A percentile compares a stretch with the other conserved stretches of the same genome.
These are phyloP conservation scores for Agrotis puta DNA, from an alignment of 2,888 invertebrate genomes.

Conservation along the genomic window DNA sequence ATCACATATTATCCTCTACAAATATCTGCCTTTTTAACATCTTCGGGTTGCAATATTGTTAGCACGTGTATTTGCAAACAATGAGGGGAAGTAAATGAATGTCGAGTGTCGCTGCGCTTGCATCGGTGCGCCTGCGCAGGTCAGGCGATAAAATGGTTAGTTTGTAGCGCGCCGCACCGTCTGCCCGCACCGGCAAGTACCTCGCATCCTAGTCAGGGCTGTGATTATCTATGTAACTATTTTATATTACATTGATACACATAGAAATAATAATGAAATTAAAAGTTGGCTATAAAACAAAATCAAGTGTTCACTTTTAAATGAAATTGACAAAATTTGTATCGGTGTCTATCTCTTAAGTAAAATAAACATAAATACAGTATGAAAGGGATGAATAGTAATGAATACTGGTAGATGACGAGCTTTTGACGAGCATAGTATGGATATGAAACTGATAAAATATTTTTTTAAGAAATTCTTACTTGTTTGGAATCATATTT, in stretches of 20 bases:
- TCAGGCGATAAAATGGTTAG: constrained; percentile 48
- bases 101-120: background rate
- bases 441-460: too few species aligned
- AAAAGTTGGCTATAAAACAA: background rate
- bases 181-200: constrained; percentile 47
- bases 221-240: background rate
- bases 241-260: background rate
- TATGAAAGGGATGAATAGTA: too few species aligned
- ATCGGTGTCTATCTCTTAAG: too few species aligned
- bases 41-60: background rate
- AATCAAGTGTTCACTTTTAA: background rate
- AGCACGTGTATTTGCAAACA: constrained; percentile 51
- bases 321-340: too few species aligned
- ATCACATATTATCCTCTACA: background rate
- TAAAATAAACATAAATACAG: too few species aligned
- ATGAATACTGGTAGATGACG: too few species aligned
- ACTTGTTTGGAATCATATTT: too few species aligned
- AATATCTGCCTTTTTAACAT: constrained; percentile 13
- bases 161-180: constrained; percentile 64
- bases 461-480: too few species aligned
- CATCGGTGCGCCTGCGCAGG: constrained; percentile 24
- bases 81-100: constrained; percentile 42
- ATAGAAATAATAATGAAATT: background rate
- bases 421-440: too few species aligned
- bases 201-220: constrained; percentile 35